Conservation (phyloP, 2,113 vertebrate species). For the Phainopepla nitens region DNA sequence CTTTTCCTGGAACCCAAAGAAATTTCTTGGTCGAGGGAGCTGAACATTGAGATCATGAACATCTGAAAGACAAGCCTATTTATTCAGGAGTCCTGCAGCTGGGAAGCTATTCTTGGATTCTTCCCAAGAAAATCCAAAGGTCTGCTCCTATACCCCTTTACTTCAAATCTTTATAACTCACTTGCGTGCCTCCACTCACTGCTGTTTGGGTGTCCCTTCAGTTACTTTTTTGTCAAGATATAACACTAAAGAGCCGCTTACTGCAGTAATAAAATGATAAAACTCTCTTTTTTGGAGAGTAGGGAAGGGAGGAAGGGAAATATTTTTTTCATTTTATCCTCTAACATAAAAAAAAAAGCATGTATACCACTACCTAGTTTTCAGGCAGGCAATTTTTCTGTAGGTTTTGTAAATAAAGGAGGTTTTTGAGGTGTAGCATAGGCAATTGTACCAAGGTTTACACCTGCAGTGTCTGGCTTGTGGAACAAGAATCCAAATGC, state of each 20-base stretch:
- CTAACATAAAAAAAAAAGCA: neutral
- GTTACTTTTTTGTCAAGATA: neutral
- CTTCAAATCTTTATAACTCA: neutral
- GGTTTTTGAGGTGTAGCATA: neutral
- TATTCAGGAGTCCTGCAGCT: neutral
- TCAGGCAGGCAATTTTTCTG: neutral
- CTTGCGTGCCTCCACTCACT: neutral
- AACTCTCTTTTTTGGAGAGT: neutral
- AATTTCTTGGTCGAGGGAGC: neutral
- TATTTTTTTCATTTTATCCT: neutral
- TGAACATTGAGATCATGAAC: neutral
- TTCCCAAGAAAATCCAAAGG: neutral
- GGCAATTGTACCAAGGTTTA: neutral
- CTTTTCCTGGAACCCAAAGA: neutral
- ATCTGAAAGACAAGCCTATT: neutral
- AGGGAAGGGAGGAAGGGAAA: fast-evolving
- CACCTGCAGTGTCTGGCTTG: neutral
- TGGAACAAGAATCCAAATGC: neutral
- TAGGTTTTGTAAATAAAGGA: neutral
- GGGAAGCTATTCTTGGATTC: neutral
- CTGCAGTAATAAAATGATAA: neutral
- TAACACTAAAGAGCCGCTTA: neutral
- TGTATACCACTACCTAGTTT: neutral
- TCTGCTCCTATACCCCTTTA: neutral
- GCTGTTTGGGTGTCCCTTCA: neutral